phyloP scores from a whole-genome alignment of 2,113 vertebrate species.

The Azemiops feae region DNA sequence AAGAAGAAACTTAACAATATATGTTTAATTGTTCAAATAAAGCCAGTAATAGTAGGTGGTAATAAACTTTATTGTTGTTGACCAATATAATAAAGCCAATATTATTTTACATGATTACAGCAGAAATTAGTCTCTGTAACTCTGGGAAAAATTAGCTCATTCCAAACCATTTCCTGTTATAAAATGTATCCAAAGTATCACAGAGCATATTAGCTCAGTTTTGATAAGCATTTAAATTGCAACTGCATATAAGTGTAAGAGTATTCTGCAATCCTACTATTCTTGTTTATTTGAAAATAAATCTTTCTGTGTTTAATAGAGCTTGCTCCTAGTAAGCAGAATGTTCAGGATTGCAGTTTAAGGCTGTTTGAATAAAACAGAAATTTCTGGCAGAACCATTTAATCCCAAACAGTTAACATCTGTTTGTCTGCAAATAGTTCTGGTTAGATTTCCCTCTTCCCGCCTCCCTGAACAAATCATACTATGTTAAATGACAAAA shows the following conservation, averaged over 20 bases:
- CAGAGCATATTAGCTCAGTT: neutral
- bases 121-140: neutral
- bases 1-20: neutral
- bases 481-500: neutral
- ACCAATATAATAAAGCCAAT: neutral
- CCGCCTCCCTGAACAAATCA: neutral
- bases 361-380: neutral
- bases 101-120: neutral
- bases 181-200: neutral
- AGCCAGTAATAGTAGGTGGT: neutral
- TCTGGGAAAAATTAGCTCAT: no score
- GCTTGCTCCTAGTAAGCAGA: neutral
- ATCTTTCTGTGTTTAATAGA: neutral
- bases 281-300: neutral
- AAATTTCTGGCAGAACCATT: neutral
- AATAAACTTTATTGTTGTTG: neutral
- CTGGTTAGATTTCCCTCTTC: neutral
- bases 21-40: neutral
- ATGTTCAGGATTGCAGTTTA: neutral
- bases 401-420: neutral
- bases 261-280: neutral
- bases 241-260: neutral
- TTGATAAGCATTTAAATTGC: neutral
- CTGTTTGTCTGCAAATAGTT: slow-evolving; percentile 1
- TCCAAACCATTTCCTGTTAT: neutral